Conservation (phyloP, 2,888 invertebrate genomes). For the Siphlonurus alternatus region DNA sequence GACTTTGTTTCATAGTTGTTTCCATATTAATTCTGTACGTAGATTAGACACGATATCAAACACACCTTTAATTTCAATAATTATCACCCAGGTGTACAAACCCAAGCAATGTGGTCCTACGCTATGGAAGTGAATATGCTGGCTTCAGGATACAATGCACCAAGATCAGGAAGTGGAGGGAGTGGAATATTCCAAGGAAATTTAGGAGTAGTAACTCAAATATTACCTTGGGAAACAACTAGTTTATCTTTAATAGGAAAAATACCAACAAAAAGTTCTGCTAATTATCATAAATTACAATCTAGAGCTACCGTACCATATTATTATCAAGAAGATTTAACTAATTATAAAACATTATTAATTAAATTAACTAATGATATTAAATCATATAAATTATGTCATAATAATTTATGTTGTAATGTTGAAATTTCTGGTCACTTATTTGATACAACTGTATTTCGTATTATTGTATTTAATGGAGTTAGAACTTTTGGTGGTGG, state of each 20-base stretch:
- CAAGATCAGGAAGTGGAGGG: slow-evolving; percentile 43
- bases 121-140: slow-evolving; percentile 49
- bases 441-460: neutral
- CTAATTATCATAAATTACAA: too few species aligned
- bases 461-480: neutral
- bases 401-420: neutral
- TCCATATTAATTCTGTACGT: too few species aligned
- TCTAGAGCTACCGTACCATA: neutral
- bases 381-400: neutral
- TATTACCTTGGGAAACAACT: neutral
- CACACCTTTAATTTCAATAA: neutral
- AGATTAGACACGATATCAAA: too few species aligned
- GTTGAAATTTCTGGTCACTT: neutral
- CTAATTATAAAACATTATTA: neutral
- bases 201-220: slow-evolving; percentile 23
- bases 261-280: neutral
- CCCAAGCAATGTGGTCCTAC: slow-evolving; percentile 52
- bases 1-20: too few species aligned
- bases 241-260: neutral
- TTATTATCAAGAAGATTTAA: neutral
- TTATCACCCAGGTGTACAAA: slow-evolving; percentile 34
- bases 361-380: neutral
- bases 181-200: slow-evolving; percentile 54
- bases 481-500: neutral
- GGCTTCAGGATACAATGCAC: slow-evolving; percentile 50